Conservation (phyloP, 2,113 vertebrate genomes). For the Felis chaus region DNA sequence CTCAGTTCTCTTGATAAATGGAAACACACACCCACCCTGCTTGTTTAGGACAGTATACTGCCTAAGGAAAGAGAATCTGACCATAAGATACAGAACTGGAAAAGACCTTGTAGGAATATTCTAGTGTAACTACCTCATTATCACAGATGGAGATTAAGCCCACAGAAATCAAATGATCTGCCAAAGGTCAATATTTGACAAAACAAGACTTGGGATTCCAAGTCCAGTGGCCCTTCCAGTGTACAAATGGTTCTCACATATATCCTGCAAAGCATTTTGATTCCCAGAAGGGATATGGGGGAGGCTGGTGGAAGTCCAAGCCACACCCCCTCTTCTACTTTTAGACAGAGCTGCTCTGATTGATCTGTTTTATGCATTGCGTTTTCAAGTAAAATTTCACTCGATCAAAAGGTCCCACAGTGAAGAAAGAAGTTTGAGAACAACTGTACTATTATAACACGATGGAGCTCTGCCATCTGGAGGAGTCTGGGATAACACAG, state of each 20-base stretch:
- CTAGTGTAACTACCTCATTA: background rate
- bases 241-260: constrained; percentile 14
- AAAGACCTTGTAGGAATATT: background rate
- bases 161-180: constrained; percentile 17
- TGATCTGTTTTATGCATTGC: background rate
- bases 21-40: background rate
- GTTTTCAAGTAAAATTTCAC: constrained; percentile 44
- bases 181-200: constrained; percentile 24
- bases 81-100: background rate
- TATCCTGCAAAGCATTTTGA: background rate
- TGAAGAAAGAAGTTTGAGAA: background rate
- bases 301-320: background rate
- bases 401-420: background rate
- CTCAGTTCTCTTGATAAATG: constrained; percentile 30
- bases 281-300: background rate
- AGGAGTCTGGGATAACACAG: background rate
- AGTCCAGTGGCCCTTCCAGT: background rate
- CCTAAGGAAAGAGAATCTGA: background rate
- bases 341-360: background rate
- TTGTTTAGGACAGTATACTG: background rate
- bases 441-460: background rate
- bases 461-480: background rate
- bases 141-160: background rate
- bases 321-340: background rate
- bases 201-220: constrained; percentile 2